phyloP scores from a whole-genome alignment of 1,140 invertebrate genomes.

The Drosophila fuyamai region DNA sequence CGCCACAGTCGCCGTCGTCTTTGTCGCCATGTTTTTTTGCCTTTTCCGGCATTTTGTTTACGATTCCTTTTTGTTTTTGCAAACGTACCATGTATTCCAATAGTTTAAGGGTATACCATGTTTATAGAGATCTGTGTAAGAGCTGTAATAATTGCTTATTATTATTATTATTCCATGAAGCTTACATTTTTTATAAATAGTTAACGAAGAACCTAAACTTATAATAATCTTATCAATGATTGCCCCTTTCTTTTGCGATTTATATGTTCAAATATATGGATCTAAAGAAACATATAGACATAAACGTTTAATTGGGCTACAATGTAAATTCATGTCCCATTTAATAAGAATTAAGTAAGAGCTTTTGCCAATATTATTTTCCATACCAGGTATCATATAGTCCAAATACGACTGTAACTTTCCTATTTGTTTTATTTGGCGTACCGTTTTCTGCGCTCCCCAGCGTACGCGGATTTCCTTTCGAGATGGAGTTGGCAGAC shows the following conservation, averaged over 20 bases:
- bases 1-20: slow-evolving; percentile 16
- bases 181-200: too few species aligned
- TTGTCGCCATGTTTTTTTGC: slow-evolving; percentile 74
- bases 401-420: too few species aligned
- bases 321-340: too few species aligned
- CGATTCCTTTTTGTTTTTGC: slow-evolving; percentile 55
- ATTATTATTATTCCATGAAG: too few species aligned
- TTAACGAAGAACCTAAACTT: too few species aligned
- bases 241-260: not conserved
- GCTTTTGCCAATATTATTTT: not conserved
- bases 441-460: slow-evolving; percentile 22
- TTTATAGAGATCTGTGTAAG: not conserved
- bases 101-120: not conserved
- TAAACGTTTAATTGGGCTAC: too few species aligned
- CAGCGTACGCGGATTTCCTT: slow-evolving; percentile 72
- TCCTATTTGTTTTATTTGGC: slow-evolving; percentile 11
- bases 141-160: too few species aligned
- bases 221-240: too few species aligned
- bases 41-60: slow-evolving; percentile 83
- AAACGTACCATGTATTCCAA: not conserved
- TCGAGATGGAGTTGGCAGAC: slow-evolving; percentile 59
- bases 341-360: too few species aligned
- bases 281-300: too few species aligned
- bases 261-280: too few species aligned
- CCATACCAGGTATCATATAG: not conserved